Percentiles rank a stretch among this genome's conserved stretches.
Conservation (phyloP, 2,888 invertebrate genomes). For the Agrotis ipsilon region DNA sequence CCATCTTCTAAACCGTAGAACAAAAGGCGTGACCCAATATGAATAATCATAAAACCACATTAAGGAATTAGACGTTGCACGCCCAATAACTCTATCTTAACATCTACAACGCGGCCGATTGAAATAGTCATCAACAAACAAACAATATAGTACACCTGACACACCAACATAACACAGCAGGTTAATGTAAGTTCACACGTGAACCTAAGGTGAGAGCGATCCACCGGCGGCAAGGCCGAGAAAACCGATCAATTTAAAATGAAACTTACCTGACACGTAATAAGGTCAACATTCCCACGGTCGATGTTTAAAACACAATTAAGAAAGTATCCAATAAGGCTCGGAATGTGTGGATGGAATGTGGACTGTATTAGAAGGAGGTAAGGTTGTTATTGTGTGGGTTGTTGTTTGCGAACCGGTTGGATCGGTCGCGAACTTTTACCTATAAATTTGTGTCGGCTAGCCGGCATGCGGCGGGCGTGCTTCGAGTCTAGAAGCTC, state of each 20-base stretch:
- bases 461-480: constrained; percentile 82
- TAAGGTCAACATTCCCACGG: constrained; percentile 86
- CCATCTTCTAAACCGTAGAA: constrained; percentile 70
- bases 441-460: constrained; percentile 91
- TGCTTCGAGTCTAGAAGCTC: constrained; percentile 83
- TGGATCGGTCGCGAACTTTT: constrained; percentile 90
- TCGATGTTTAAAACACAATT: constrained; percentile 84
- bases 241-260: constrained; percentile 80
- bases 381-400: constrained; percentile 78
- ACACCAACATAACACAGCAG: constrained; percentile 83
- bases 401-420: constrained; percentile 79
- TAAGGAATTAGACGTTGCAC: constrained; percentile 84
- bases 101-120: constrained; percentile 81
- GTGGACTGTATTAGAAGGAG: constrained; percentile 73
- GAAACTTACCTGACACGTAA: constrained; percentile 77
- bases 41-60: constrained; percentile 85
- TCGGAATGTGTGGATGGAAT: constrained; percentile 71
- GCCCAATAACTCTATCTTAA: constrained; percentile 84
- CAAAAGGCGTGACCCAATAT: constrained; percentile 84
- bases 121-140: constrained; percentile 80
- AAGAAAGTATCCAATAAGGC: constrained; percentile 90
- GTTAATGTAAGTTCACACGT: constrained; percentile 90
- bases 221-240: constrained; percentile 90
- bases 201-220: constrained; percentile 90
- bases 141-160: constrained; percentile 81